phyloP scores from a whole-genome alignment of 2,888 invertebrate species.

The Phyllotreta striolata region DNA sequence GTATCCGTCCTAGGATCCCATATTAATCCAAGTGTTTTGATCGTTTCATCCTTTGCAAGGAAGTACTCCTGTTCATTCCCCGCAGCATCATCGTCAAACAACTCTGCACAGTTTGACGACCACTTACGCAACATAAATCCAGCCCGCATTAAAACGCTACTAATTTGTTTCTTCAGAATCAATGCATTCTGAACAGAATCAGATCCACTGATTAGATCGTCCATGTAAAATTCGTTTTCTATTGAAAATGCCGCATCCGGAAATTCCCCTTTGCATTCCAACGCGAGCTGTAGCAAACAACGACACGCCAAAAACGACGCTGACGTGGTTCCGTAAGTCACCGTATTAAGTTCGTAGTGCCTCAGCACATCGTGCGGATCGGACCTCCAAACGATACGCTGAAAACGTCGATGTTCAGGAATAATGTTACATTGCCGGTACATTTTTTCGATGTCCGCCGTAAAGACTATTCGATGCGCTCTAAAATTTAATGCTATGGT shows the following conservation, averaged over 20 bases:
- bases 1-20: background rate
- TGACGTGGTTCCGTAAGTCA: constrained; percentile 34
- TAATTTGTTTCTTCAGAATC: background rate
- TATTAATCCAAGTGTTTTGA: background rate
- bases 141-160: background rate
- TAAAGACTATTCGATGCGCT: constrained; percentile 39
- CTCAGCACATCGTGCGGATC: constrained; percentile 21
- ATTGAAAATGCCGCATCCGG: constrained; percentile 14
- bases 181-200: background rate
- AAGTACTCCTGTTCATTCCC: background rate
- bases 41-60: background rate
- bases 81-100: too few species aligned
- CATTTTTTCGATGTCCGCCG: constrained; percentile 51
- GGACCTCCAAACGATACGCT: constrained; percentile 27
- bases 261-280: constrained; percentile 8
- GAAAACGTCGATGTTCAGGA: constrained; percentile 1
- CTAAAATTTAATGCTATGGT: constrained; percentile 48
- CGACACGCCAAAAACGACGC: constrained; percentile 33
- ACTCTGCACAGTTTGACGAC: too few species aligned
- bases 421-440: constrained; percentile 47
- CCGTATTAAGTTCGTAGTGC: constrained; percentile 29
- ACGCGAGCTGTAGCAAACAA: constrained; percentile 23
- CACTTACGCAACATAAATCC: background rate
- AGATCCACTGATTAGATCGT: constrained; percentile 29
- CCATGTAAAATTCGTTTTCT: constrained; percentile 24